phyloP scores from a whole-genome alignment of 2,888 invertebrate species.

The Thera britannica region DNA sequence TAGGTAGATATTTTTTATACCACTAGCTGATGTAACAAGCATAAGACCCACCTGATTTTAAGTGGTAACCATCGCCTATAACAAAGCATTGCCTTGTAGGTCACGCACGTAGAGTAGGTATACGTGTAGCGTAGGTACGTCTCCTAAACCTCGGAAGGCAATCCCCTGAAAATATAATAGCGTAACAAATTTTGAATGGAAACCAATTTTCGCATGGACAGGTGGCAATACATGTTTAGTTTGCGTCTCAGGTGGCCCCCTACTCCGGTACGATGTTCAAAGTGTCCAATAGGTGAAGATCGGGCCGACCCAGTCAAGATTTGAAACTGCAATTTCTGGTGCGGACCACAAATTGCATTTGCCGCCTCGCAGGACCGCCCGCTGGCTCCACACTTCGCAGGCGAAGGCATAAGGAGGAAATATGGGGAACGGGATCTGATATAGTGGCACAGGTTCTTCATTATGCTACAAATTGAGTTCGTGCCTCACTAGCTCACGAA shows the following conservation, averaged over 20 bases:
- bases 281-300: conserved; percentile 62
- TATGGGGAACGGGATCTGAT: conserved; percentile 30
- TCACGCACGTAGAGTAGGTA: background rate
- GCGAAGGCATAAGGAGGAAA: conserved; percentile 28
- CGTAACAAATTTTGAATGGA: conserved; percentile 53
- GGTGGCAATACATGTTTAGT: conserved; percentile 55
- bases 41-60: no score
- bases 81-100: no score
- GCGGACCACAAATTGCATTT: conserved; percentile 72
- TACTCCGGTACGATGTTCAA: conserved; percentile 32
- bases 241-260: conserved; percentile 35
- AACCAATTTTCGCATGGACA: conserved; percentile 56
- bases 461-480: conserved; percentile 28
- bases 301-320: conserved; percentile 47
- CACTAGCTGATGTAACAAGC: no score
- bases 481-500: background rate
- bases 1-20: background rate
- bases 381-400: conserved; percentile 49
- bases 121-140: background rate
- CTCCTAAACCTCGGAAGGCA: conserved; percentile 15
- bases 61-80: no score
- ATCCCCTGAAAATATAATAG: conserved; percentile 35
- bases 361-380: conserved; percentile 53
- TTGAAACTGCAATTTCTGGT: conserved; percentile 63
- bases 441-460: conserved; percentile 22